These are phyloP conservation scores for Pollachius pollachius DNA, from an alignment of 2,113 vertebrate genomes.

Conservation along the genomic window DNA sequence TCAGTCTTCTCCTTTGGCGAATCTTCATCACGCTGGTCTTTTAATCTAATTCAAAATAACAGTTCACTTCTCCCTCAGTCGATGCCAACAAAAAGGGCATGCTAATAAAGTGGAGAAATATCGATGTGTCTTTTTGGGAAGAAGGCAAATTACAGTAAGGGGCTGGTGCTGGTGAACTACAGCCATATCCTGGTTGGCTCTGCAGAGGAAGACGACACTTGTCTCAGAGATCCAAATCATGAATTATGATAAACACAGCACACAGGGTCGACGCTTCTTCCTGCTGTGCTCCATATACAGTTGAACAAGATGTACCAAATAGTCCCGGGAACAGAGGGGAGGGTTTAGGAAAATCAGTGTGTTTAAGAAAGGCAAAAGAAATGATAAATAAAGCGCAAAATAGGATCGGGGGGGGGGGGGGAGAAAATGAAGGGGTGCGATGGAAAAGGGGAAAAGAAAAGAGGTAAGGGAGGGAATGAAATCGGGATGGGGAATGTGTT, in stretches of 20 bases:
- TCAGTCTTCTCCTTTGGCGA: slow-evolving; percentile 8
- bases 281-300: slow-evolving; percentile 34
- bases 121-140: slow-evolving; percentile 54
- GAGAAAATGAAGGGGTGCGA: too few relatives aligned
- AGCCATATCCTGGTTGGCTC: slow-evolving; percentile 55
- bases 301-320: slow-evolving; percentile 18
- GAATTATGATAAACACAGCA: slow-evolving; percentile 43
- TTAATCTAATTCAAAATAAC: slow-evolving; percentile 35
- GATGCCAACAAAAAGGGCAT: slow-evolving; percentile 56
- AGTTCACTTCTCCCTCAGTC: slow-evolving; percentile 35
- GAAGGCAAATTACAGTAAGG: slow-evolving; percentile 39
- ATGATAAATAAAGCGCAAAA: too few relatives aligned
- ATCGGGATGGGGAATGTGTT: too few relatives aligned
- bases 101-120: slow-evolving; percentile 50
- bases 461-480: too few relatives aligned
- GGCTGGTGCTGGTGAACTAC: slow-evolving; percentile 31
- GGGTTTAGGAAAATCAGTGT: too few relatives aligned
- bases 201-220: slow-evolving; percentile 35
- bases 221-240: slow-evolving; percentile 50
- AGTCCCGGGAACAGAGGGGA: too few relatives aligned
- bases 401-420: too few relatives aligned
- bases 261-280: slow-evolving; percentile 35
- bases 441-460: too few relatives aligned
- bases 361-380: too few relatives aligned
- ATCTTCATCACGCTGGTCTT: slow-evolving; percentile 13